These are phyloP conservation scores for Aphaenogaster rudis DNA, from an alignment of 1,140 invertebrate species.

Conservation along the genomic window DNA sequence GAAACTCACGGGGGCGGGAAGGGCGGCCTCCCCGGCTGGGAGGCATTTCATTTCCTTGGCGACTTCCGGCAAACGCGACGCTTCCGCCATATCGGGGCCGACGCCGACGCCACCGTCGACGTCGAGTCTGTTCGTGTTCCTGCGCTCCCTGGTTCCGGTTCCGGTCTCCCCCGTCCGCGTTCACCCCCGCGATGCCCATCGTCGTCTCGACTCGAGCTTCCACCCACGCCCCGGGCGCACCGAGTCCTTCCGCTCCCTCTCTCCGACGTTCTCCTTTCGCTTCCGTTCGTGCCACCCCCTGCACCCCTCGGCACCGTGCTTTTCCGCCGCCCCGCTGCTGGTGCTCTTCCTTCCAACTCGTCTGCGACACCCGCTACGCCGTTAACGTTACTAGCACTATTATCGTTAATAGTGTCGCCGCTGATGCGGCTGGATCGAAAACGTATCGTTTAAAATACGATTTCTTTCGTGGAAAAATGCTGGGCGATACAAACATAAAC, in stretches of 20 bases:
- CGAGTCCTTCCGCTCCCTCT: constrained; percentile 74
- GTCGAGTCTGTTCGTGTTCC: constrained; percentile 75
- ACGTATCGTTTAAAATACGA: constrained; percentile 38
- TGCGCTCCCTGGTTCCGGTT: constrained; percentile 73
- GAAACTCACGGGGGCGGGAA: constrained; percentile 62
- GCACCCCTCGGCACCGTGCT: constrained; percentile 10
- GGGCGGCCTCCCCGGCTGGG: constrained; percentile 72
- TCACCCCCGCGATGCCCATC: constrained; percentile 72
- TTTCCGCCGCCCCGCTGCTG: constrained; percentile 18
- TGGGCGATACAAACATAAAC: neutral
- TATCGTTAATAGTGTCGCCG: constrained; percentile 45
- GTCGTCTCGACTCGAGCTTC: constrained; percentile 78
- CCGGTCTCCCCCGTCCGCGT: constrained; percentile 69
- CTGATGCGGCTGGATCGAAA: constrained; percentile 48
- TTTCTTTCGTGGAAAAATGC: neutral
- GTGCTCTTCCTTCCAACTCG: constrained; percentile 51
- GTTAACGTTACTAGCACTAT: constrained; percentile 40
- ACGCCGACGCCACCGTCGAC: constrained; percentile 73
- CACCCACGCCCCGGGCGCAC: constrained; percentile 68
- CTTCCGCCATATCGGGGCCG: constrained; percentile 85
- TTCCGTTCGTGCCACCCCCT: constrained; percentile 69
- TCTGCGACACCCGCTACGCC: constrained; percentile 18
- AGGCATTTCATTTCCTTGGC: constrained; percentile 86
- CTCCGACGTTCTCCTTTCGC: constrained; percentile 73
- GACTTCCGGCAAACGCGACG: constrained; percentile 86